Conservation (phyloP, 2,113 vertebrate genomes). For the Oriolus oriolus region DNA sequence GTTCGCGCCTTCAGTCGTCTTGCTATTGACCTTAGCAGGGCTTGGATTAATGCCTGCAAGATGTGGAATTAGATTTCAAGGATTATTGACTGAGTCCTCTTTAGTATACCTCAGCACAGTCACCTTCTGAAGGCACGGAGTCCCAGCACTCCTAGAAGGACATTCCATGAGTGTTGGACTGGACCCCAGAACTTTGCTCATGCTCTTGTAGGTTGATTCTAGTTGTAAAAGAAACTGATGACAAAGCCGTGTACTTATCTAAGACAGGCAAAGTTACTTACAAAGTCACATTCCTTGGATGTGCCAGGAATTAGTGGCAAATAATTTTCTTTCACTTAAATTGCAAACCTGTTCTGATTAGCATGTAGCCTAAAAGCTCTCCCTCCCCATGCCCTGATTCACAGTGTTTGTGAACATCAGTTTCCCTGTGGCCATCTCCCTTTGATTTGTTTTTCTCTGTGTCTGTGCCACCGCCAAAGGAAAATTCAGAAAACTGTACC, state of each 20-base stretch:
- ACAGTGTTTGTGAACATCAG: background rate
- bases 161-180: background rate
- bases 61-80: background rate
- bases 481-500: background rate
- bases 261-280: background rate
- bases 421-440: background rate
- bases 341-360: background rate
- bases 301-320: background rate
- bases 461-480: background rate
- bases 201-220: background rate
- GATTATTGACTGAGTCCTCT: background rate
- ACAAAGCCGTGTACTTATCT: background rate
- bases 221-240: conserved; percentile 1
- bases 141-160: background rate
- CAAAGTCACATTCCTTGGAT: background rate
- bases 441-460: background rate
- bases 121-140: background rate
- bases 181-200: background rate
- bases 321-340: background rate
- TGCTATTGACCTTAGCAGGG: background rate
- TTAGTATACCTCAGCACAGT: background rate
- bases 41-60: background rate
- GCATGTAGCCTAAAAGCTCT: background rate
- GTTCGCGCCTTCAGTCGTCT: background rate
- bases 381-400: background rate